phyloP scores from a whole-genome alignment of 2,797 vertebrate species.

The Halcyon chelicuti region DNA sequence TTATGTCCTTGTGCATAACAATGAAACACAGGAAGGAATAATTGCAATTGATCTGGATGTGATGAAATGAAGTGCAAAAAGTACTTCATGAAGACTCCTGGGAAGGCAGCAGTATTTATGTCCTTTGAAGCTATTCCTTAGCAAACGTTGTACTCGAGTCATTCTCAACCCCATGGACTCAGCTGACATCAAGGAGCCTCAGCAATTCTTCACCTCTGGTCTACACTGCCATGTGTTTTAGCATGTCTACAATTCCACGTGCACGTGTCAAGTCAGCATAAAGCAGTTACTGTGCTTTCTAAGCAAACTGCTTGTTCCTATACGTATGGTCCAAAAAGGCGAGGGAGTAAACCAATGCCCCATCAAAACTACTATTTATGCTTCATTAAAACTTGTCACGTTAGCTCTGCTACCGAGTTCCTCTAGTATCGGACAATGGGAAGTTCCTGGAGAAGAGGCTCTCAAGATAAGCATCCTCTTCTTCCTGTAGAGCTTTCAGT shows the following conservation, averaged over 20 bases:
- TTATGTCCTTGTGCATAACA: not conserved
- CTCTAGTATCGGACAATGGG: not conserved
- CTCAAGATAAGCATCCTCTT: not conserved
- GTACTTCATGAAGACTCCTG: not conserved
- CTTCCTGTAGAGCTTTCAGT: not conserved
- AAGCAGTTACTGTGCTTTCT: not conserved
- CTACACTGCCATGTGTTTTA: accelerated
- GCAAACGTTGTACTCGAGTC: not conserved
- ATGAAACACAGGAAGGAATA: not conserved
- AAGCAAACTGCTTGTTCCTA: not conserved
- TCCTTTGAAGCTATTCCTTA: not conserved
- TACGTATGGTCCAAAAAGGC: not conserved
- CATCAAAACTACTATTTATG: not conserved
- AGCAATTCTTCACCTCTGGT: not conserved
- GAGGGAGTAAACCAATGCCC: not conserved
- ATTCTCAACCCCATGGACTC: accelerated
- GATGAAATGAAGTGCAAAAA: not conserved
- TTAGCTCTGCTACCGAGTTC: not conserved
- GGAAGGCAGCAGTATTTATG: not conserved
- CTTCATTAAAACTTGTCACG: not conserved
- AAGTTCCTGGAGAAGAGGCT: not conserved
- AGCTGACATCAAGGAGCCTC: not conserved
- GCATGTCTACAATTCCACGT: not conserved
- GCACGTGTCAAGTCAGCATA: not conserved
- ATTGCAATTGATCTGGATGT: not conserved